Percentiles rank a stretch among this genome's conserved stretches.
These are phyloP conservation scores for Drosophila atripex DNA, from an alignment of 2,888 invertebrate species.

Conservation along the genomic window DNA sequence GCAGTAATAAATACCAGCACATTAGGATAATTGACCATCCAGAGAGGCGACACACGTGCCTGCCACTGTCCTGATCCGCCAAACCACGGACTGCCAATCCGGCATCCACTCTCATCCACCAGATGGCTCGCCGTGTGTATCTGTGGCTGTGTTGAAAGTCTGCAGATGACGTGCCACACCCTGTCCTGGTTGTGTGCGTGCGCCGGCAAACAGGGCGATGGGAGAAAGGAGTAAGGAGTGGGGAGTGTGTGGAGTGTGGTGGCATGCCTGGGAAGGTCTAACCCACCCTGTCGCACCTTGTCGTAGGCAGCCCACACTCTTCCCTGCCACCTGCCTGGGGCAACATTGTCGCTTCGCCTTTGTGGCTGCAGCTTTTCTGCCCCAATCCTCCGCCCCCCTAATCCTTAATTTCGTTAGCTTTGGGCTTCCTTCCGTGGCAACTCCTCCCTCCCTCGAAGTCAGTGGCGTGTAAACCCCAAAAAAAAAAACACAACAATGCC, in stretches of 20 bases:
- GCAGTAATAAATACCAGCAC: slow-evolving; percentile 3
- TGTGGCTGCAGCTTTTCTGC: not conserved
- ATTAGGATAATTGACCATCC: slow-evolving; percentile 27
- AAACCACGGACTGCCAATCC: not conserved
- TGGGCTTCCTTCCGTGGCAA: slow-evolving; percentile 5
- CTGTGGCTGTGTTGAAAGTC: slow-evolving; percentile 24
- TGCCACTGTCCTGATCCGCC: not conserved
- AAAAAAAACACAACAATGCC: not conserved
- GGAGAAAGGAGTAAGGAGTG: not conserved
- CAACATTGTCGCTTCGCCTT: not conserved
- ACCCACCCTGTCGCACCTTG: slow-evolving; percentile 28
- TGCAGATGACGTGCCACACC: slow-evolving; percentile 57
- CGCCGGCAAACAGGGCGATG: slow-evolving; percentile 26
- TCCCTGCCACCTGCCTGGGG: not conserved
- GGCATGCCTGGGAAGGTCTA: slow-evolving; percentile 1
- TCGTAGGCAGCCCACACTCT: slow-evolving; percentile 24
- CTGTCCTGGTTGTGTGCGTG: slow-evolving; percentile 50
- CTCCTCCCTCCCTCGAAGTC: not conserved
- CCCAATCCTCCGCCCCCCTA: not conserved
- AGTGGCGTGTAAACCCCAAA: not conserved
- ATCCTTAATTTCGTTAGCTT: slow-evolving; percentile 42
- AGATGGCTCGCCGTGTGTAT: not conserved
- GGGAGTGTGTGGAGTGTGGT: not conserved
- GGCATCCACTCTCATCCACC: not conserved
- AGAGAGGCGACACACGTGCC: slow-evolving; percentile 1